Evolutionary conservation across 2,888 invertebrate genomes (phyloP).

Genomic region (Hofmannophila pseudospretella): DNA sequence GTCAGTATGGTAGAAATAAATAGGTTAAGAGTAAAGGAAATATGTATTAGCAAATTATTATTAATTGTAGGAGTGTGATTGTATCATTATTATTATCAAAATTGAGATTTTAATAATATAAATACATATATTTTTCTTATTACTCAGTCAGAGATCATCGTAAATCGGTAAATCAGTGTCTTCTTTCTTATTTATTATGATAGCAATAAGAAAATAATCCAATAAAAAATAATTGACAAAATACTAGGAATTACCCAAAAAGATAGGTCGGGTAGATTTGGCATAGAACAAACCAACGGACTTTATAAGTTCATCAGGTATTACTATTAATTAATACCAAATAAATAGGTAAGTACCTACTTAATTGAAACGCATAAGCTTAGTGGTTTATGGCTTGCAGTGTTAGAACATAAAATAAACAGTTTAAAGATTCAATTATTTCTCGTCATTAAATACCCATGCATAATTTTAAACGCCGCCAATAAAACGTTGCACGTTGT

Average conservation of each 20-base stretch:
- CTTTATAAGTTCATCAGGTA: neutral
- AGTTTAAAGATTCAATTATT: neutral
- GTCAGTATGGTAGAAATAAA: neutral
- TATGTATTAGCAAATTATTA: neutral
- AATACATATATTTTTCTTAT: no score
- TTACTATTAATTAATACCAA: neutral
- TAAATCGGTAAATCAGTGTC: no score
- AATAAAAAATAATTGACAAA: neutral
- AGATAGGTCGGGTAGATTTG: no score
- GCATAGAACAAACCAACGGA: no score
- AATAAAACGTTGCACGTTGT: neutral
- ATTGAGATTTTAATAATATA: no score
- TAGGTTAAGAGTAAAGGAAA: neutral
- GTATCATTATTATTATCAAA: no score
- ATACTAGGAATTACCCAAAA: no score
- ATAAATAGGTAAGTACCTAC: neutral
- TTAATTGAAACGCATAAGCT: neutral
- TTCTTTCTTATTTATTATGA: no score
- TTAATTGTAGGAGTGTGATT: no score
- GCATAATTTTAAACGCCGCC: neutral
- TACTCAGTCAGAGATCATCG: no score
- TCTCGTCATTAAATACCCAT: neutral
- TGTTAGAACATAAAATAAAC: neutral
- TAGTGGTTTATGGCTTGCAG: neutral
- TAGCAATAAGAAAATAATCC: no score